Evolutionary conservation across 1,140 invertebrate genomes (phyloP).

Genomic region (Aphis gossypii): DNA sequence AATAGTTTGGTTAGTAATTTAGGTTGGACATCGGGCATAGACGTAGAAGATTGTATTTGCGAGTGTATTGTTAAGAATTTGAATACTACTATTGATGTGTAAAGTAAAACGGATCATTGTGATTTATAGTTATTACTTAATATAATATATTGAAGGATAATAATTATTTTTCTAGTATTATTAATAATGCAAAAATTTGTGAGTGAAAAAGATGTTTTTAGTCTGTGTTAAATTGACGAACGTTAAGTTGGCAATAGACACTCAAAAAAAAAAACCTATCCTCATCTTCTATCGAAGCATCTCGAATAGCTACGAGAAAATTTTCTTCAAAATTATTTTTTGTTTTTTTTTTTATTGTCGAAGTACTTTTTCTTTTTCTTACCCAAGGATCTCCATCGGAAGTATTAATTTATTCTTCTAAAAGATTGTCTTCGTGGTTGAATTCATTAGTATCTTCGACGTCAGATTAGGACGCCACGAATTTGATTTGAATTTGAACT

Average conservation of each 20-base stretch:
- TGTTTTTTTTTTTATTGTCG: not conserved
- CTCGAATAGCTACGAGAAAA: not conserved
- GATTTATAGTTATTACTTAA: not conserved
- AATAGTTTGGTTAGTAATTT: too few relatives aligned
- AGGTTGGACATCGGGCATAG: not conserved
- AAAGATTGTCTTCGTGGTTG: not conserved
- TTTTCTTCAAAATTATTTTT: not conserved
- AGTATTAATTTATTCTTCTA: not conserved
- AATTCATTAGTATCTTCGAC: not conserved
- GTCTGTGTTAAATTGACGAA: not conserved
- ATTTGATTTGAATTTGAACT: too few relatives aligned
- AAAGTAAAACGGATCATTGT: not conserved
- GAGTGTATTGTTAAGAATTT: not conserved
- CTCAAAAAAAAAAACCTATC: not conserved
- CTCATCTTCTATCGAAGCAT: not conserved
- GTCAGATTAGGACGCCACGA: not conserved
- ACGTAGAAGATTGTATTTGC: not conserved
- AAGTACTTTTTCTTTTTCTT: not conserved
- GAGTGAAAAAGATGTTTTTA: not conserved
- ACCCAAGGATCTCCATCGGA: not conserved
- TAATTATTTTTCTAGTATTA: not conserved
- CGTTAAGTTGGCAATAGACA: not conserved
- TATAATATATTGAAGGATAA: not conserved
- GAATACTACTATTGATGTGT: not conserved
- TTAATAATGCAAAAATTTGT: not conserved